These are phyloP conservation scores for Chionomys nivalis DNA, from an alignment of 2,113 vertebrate species.

Conservation along the genomic window DNA sequence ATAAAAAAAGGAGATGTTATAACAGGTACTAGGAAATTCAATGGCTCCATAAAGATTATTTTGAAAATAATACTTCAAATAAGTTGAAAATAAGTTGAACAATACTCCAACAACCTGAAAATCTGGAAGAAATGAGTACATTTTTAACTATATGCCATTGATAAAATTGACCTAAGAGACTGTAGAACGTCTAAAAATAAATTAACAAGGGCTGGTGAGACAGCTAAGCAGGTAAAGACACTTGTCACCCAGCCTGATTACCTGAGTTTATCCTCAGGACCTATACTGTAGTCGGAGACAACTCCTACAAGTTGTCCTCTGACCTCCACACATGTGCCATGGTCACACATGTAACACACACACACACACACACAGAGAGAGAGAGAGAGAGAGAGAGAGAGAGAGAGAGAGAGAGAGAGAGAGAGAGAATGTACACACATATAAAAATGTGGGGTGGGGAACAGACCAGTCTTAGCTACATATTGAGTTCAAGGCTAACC, in stretches of 20 bases:
- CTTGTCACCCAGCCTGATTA: not conserved
- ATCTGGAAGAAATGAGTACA: not conserved
- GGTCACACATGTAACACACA: not conserved
- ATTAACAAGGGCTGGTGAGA: not conserved
- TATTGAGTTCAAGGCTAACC: no score
- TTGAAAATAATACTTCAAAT: no score
- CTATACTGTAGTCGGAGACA: not conserved
- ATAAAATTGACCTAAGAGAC: not conserved
- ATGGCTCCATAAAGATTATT: not conserved
- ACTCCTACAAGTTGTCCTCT: not conserved
- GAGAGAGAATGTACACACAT: no score
- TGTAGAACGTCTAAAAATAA: not conserved
- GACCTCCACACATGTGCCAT: not conserved
- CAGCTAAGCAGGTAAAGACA: not conserved
- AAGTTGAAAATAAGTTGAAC: no score
- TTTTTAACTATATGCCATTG: not conserved
- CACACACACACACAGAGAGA: no score
- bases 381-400: no score
- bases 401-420: no score
- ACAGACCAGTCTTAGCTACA: no score
- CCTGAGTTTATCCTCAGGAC: not conserved
- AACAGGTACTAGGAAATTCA: not conserved
- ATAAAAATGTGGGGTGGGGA: no score
- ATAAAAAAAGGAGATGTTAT: not conserved
- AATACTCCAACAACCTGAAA: not conserved